Evolutionary conservation across 2,888 invertebrate species (phyloP), one percentile per base, ranked within the genome.

Genomic region (Drosophila prostipennis): DNA sequence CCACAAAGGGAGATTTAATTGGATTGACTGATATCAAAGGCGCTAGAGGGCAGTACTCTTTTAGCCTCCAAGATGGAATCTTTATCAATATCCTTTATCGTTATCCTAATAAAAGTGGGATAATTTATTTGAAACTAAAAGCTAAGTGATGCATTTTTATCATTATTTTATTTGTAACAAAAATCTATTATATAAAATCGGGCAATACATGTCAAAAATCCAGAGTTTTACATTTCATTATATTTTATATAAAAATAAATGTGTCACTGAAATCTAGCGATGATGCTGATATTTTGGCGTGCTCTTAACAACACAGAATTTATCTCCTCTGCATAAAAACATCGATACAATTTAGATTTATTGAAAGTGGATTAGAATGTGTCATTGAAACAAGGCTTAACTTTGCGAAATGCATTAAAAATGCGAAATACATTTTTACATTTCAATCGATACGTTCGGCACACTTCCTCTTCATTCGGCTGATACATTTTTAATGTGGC

Each of bases 401-500:
- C 6, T 23, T 45, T 7, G 26, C 2, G n/a, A 39, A 39, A 54
- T 11, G 16, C 8, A 32, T 8, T 8, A 19, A 19, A 54, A 54
- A 57, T 54, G 11, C 8, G 10, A 53, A 11, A 19, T 19, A 14
- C 16, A 54, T 14, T 32, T 19, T 19, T 8, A 10, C 32, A 13
- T 23, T 40, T 11, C 32, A 39, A 55, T 57, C 57, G 57, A 54
- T 58, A 10, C 8, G 11, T n/a, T 54, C 29, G 29, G 40, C 54
- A 11, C 5, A 42, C 29, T 59, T 58, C 11, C 19, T 14, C 16
- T 34, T 48, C 72, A 63, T 68, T 49, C 19, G 39, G 29, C 76
- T 70, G 72, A 80, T 87, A 73, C 85, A 87, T 80, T 80, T 80
- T 71, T 72, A 77, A 85, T 85, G 68, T 57, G 60, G 34, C 60